phyloP scores from a whole-genome alignment of 2,888 invertebrate species.

The Idaea aversata region DNA sequence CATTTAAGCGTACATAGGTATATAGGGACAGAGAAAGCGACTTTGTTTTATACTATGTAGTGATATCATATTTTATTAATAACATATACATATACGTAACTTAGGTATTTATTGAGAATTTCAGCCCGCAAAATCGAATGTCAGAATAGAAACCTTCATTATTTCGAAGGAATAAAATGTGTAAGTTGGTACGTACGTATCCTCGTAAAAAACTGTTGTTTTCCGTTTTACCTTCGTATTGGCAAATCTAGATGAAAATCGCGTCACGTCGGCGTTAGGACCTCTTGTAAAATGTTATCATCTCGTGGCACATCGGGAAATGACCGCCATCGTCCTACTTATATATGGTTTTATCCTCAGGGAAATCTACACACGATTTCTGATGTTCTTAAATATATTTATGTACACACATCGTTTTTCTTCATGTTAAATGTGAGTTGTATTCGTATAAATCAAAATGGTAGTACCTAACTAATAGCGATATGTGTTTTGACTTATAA shows the following conservation, averaged over 20 bases:
- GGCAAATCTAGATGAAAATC: slow-evolving; percentile 45
- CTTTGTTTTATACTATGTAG: no score
- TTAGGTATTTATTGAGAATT: slow-evolving; percentile 32
- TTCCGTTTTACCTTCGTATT: slow-evolving; percentile 51
- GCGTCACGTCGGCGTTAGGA: slow-evolving; percentile 50
- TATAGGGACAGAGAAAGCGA: no score
- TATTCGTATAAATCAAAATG: background rate
- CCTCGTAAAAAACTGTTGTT: slow-evolving; percentile 56
- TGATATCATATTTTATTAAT: slow-evolving; percentile 2
- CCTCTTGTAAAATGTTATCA: slow-evolving; percentile 44
- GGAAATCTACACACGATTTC: slow-evolving; percentile 67
- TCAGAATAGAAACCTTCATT: slow-evolving; percentile 36
- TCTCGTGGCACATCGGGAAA: slow-evolving; percentile 50
- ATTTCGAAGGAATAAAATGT: slow-evolving; percentile 41
- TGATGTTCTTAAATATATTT: slow-evolving; percentile 45
- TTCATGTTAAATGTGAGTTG: slow-evolving; percentile 9
- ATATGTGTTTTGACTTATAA: no score
- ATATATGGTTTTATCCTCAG: slow-evolving; percentile 38
- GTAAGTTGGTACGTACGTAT: slow-evolving; percentile 46
- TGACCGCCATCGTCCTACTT: slow-evolving; percentile 55
- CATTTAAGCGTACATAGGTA: no score
- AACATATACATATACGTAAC: slow-evolving; percentile 20
- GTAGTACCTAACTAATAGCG: background rate
- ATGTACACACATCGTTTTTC: slow-evolving; percentile 23
- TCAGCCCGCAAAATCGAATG: slow-evolving; percentile 38